phyloP scores from a whole-genome alignment of 37 sponge, comb jelly and placozoan species.

The Chondrilla cf. caribensis region DNA sequence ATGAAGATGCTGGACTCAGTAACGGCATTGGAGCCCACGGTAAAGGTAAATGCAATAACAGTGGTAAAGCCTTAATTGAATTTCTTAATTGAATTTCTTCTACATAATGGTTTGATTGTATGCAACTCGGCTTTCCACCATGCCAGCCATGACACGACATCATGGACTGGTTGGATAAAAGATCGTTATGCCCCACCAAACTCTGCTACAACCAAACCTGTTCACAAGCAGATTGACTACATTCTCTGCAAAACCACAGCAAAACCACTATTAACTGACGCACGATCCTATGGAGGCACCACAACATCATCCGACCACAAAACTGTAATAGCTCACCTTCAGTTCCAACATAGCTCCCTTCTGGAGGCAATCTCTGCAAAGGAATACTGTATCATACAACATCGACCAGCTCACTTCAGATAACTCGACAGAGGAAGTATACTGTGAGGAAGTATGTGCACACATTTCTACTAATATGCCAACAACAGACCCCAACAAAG shows the following conservation, averaged over 20 bases:
- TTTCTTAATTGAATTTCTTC: background rate
- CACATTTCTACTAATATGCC: background rate
- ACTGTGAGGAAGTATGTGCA: background rate
- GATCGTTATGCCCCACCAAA: background rate
- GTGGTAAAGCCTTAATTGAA: conserved; percentile 12
- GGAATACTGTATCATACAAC: background rate
- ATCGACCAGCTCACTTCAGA: background rate
- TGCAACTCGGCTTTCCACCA: background rate
- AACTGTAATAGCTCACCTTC: background rate
- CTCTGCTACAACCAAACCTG: background rate
- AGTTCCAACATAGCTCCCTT: background rate
- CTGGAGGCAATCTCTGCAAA: background rate
- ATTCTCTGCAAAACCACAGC: background rate
- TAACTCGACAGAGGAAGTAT: background rate
- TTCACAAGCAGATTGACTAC: conserved; percentile 18
- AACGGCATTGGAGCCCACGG: background rate
- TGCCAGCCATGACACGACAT: background rate
- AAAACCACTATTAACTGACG: conserved; percentile 1
- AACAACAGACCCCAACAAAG: background rate
- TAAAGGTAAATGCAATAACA: background rate
- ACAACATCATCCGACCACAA: conserved; percentile 21
- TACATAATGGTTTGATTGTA: conserved; percentile 1
- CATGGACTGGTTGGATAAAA: conserved; percentile 8
- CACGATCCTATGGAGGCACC: conserved; percentile 11
- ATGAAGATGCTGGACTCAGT: conserved; percentile 5